phyloP scores from a whole-genome alignment of 37 sponge, comb jelly and placozoan species.

The Ephydatia muelleri region DNA sequence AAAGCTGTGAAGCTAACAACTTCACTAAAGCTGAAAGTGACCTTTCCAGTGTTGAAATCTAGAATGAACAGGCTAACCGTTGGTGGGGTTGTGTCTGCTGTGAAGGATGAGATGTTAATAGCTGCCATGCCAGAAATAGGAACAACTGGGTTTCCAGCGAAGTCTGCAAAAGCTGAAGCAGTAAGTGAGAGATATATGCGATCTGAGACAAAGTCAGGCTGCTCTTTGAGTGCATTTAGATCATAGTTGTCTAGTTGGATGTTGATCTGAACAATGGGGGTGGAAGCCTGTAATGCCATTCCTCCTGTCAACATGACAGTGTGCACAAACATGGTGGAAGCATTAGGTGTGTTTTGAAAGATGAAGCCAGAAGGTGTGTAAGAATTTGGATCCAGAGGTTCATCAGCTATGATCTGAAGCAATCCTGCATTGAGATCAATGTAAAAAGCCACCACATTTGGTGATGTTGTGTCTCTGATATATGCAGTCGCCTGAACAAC shows the following conservation, averaged over 20 bases:
- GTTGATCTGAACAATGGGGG: constrained; percentile 65
- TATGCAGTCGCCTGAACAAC: constrained; percentile 68
- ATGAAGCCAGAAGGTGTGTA: constrained; percentile 63
- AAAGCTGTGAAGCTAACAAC: constrained; percentile 53
- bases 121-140: constrained; percentile 72
- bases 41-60: constrained; percentile 64
- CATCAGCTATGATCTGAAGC: constrained; percentile 70
- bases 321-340: constrained; percentile 47
- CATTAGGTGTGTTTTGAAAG: constrained; percentile 71
- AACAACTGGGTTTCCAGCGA: constrained; percentile 70
- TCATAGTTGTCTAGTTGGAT: constrained; percentile 71
- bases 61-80: constrained; percentile 51
- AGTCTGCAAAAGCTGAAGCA: constrained; percentile 67
- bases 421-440: constrained; percentile 64
- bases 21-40: constrained; percentile 69
- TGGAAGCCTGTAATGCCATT: constrained; percentile 39
- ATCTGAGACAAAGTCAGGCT: constrained; percentile 58
- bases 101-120: constrained; percentile 48
- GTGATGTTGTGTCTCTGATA: constrained; percentile 66
- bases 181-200: constrained; percentile 60
- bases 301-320: constrained; percentile 84
- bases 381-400: constrained; percentile 88
- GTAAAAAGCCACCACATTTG: constrained; percentile 63
- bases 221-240: constrained; percentile 68
- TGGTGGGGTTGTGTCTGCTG: constrained; percentile 63